phyloP scores from a whole-genome alignment of 2,888 invertebrate genomes.

The Diaphora mendica region DNA sequence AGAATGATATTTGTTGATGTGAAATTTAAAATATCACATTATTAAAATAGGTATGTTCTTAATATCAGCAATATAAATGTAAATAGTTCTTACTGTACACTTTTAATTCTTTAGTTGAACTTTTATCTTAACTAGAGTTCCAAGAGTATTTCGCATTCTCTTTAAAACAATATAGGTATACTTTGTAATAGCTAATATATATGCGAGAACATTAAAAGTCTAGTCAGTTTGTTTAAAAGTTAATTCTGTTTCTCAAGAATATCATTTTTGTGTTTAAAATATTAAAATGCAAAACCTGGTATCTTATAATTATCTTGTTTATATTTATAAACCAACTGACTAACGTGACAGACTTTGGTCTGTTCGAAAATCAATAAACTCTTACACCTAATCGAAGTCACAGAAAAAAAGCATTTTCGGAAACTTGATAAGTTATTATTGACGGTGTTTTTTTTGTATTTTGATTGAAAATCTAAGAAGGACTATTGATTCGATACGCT shows the following conservation, averaged over 20 bases:
- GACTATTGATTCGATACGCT: no score
- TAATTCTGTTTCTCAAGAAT: background rate
- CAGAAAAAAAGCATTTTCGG: background rate
- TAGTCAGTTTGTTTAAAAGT: background rate
- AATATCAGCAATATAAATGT: background rate
- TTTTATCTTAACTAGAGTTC: background rate
- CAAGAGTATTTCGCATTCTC: background rate
- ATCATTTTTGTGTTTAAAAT: background rate
- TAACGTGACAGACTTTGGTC: background rate
- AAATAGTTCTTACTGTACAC: background rate
- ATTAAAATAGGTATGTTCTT: background rate
- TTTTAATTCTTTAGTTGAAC: background rate
- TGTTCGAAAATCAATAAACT: background rate
- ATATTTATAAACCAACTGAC: background rate
- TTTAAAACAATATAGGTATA: background rate
- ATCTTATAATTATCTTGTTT: background rate
- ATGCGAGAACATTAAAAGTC: background rate
- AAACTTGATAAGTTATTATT: background rate
- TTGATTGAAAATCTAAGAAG: no score
- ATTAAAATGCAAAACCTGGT: slow-evolving; percentile 2
- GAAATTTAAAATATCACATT: no score
- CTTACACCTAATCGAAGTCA: background rate
- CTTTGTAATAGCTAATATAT: background rate
- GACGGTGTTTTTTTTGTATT: background rate
- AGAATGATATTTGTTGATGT: no score